Base-by-base conservation (phyloP, 2,113 vertebrate species). In the Bothrops jararaca region DNA sequence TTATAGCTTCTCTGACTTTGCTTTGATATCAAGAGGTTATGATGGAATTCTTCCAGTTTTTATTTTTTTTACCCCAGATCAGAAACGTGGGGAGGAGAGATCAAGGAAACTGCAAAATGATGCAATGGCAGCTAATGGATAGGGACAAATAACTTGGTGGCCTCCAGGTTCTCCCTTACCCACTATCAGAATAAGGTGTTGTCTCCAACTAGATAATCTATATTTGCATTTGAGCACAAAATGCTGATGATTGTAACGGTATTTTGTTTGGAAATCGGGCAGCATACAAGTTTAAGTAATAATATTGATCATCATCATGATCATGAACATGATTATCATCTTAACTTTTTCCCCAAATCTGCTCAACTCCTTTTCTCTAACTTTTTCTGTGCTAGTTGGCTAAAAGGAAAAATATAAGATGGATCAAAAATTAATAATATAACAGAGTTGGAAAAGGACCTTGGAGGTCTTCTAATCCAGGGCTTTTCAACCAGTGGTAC, bases 331-430 rank as follows among this genome's bases (percentile, higher is more conserved):
- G n/a, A 12, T 42, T 11, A 6, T 24, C 13, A 87, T 53, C 52
- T 52, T 26, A 48, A 34, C 13, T 24, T 57, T 29, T 24, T 24
- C 50, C 34, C 45, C 85, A 64, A 64, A 34, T 15, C 18, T n/a
- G 48, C 20, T 22, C 20, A 42, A 39, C 39, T 39, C 50, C 57
- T 24, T 60, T 39, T 34, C 0, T 69, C 42, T 69, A 69, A 90
- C 91, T 95, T 88, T 92, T 92, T 93, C 93, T 94, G 95, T 95
- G 93, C 96, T 95, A 90, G 95, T 96, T 97, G 91, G 0, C 95
- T 56, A 56, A 53, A 88, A 48, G 93, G 96, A 96, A 95, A 96
- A 92, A 97, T 96, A 29, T 95, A 88, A 1, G 95, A 92, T 90
- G 54, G 94, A 96, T 97, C 96, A 97, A 94, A 95, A 93, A 97